Percentiles rank a stretch among this genome's conserved stretches.
Conservation (phyloP, 2,797 vertebrate genomes). For the Tympanoctomys barrerae region DNA sequence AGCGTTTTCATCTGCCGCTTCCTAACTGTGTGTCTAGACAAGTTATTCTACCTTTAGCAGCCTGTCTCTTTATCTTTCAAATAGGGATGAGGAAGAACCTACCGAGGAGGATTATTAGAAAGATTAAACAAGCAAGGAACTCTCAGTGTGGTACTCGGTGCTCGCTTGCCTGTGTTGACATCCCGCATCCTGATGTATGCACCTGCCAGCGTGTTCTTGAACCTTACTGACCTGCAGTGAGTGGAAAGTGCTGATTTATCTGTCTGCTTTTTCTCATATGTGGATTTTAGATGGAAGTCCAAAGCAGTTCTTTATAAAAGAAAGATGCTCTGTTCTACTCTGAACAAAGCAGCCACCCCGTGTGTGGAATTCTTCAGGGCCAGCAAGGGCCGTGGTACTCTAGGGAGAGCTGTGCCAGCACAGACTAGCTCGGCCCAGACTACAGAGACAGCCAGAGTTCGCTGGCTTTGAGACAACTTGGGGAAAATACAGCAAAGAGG, state of each 20-base stretch:
- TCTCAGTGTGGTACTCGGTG: not conserved
- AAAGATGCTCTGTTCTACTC: not conserved
- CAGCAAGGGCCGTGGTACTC: conserved; percentile 50
- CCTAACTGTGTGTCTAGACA: conserved; percentile 41
- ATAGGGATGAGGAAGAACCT: not conserved
- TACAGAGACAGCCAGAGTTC: conserved; percentile 66
- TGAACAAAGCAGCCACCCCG: conserved; percentile 19
- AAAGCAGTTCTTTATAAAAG: conserved; percentile 59
- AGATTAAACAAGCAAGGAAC: not conserved
- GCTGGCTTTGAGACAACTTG: conserved; percentile 71
- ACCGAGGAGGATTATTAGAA: not conserved
- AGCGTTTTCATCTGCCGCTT: conserved; percentile 47
- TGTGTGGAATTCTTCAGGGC: conserved; percentile 17
- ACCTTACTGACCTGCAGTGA: not conserved
- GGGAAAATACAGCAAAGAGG: conserved; percentile 55
- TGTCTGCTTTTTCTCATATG: conserved; percentile 50
- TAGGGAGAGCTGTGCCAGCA: not conserved
- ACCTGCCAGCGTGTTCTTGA: not conserved
- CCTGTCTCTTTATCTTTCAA: conserved; percentile 5
- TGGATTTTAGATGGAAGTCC: conserved; percentile 46
- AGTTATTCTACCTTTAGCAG: not conserved
- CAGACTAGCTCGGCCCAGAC: conserved; percentile 60
- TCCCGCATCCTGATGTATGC: not conserved
- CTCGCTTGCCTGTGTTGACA: not conserved
- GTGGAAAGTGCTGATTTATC: conserved; percentile 45